These are phyloP conservation scores for Drosophila paramelanica DNA, from an alignment of 2,888 invertebrate genomes.

Conservation along the genomic window DNA sequence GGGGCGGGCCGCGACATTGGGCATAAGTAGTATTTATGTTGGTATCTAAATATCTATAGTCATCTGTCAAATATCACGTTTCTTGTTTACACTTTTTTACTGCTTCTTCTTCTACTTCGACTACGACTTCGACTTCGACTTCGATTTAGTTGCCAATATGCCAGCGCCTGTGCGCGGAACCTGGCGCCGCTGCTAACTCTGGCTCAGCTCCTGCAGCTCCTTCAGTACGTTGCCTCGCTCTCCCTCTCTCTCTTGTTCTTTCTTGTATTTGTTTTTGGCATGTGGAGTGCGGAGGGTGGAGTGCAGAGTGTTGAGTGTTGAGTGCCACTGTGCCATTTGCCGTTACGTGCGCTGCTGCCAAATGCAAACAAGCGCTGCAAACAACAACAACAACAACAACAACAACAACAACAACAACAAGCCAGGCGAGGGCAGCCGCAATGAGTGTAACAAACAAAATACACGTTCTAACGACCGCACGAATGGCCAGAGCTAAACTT, in stretches of 20 bases:
- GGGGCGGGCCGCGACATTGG: slow-evolving; percentile 32
- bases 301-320: slow-evolving; percentile 64
- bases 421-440: slow-evolving; percentile 14
- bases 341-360: slow-evolving; percentile 42
- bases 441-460: slow-evolving; percentile 30
- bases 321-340: slow-evolving; percentile 59
- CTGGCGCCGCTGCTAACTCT: slow-evolving; percentile 13
- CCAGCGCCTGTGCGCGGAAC: neutral
- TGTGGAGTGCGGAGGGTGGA: slow-evolving; percentile 57
- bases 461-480: slow-evolving; percentile 19
- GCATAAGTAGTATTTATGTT: slow-evolving; percentile 78
- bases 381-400: slow-evolving; percentile 21
- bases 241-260: neutral
- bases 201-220: slow-evolving; percentile 6
- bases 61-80: slow-evolving; percentile 81
- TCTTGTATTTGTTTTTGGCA: slow-evolving; percentile 68
- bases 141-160: neutral
- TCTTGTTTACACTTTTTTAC: slow-evolving; percentile 73
- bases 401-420: slow-evolving; percentile 20
- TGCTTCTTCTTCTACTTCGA: slow-evolving; percentile 7
- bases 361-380: slow-evolving; percentile 54
- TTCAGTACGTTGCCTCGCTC: slow-evolving; percentile 20
- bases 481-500: slow-evolving; percentile 12
- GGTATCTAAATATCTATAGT: slow-evolving; percentile 77
- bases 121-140: slow-evolving; percentile 4